Evolutionary conservation across 2,113 vertebrate genomes (phyloP).

Genomic region (Nettapus auritus): DNA sequence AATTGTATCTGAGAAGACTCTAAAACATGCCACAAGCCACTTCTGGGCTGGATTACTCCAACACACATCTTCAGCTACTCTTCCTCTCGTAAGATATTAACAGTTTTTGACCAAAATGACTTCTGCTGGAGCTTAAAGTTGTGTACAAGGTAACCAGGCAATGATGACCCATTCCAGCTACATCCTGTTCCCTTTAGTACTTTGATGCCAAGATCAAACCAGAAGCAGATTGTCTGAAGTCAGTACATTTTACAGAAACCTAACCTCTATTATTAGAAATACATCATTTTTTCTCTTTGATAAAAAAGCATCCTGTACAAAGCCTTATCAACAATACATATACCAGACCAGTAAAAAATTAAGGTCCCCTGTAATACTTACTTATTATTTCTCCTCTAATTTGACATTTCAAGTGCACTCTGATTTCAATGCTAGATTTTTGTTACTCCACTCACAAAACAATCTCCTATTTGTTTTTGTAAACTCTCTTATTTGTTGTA

Average conservation of each 20-base stretch:
- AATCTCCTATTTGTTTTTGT: neutral
- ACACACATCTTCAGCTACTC: neutral
- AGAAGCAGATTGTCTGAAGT: neutral
- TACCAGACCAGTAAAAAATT: accelerated
- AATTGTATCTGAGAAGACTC: neutral
- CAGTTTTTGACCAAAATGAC: neutral
- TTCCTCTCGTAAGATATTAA: neutral
- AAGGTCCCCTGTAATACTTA: neutral
- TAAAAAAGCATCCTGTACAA: neutral
- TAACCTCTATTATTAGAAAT: neutral
- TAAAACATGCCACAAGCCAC: neutral
- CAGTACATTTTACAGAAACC: neutral
- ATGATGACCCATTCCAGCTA: neutral
- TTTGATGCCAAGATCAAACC: neutral
- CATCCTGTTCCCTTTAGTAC: neutral
- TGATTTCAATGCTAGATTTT: neutral
- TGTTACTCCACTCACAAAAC: neutral
- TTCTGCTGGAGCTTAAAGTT: neutral
- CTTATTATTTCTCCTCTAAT: neutral
- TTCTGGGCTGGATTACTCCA: neutral
- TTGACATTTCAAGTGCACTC: neutral
- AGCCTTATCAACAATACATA: neutral
- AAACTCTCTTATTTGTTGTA: neutral
- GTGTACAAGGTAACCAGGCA: neutral
- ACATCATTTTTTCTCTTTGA: neutral